Conservation (phyloP, 2,113 vertebrate species). For the Nerophis lumbriciformis region DNA sequence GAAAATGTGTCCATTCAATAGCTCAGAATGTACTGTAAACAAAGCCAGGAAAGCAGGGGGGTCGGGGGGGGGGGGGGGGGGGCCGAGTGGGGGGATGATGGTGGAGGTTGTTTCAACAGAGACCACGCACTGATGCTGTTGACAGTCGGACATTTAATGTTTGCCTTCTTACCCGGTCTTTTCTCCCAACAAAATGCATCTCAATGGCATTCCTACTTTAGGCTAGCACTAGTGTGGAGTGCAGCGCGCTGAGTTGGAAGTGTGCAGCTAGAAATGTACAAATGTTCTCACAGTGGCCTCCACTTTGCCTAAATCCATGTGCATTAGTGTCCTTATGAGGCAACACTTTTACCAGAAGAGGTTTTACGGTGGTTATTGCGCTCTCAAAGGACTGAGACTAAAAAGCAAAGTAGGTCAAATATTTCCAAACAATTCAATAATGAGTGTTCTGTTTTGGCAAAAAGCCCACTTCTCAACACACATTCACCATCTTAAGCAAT, state of each 20-base stretch:
- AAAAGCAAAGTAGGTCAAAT: conserved; percentile 2
- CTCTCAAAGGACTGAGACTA: conserved; percentile 21
- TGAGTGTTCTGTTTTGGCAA: conserved; percentile 39
- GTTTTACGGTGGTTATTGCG: conserved; percentile 28
- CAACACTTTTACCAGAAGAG: conserved; percentile 20
- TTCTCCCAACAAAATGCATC: conserved; percentile 33
- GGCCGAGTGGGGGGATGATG: not conserved
- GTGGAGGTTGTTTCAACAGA: conserved; percentile 35
- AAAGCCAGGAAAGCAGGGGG: conserved; percentile 52
- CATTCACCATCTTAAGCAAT: conserved; percentile 24
- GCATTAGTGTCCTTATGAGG: conserved; percentile 44
- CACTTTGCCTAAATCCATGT: conserved; percentile 33
- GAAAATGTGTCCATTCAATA: conserved; percentile 43
- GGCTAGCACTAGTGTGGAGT: conserved; percentile 51
- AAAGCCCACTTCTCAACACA: conserved; percentile 33
- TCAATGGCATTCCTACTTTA: conserved; percentile 37
- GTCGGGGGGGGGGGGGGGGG: not conserved
- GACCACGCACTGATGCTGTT: conserved; percentile 37
- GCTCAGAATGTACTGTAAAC: conserved; percentile 45
- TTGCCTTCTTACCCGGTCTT: conserved; percentile 19
- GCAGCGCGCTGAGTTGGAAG: conserved; percentile 42
- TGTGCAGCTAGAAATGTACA: conserved; percentile 39
- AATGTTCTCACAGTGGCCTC: conserved; percentile 41
- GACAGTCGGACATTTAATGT: conserved; percentile 43
- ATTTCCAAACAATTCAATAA: conserved; percentile 20